Percentiles rank a stretch among this genome's conserved stretches.
Conservation (phyloP, 2,797 vertebrate species). For the Helarctos malayanus region DNA sequence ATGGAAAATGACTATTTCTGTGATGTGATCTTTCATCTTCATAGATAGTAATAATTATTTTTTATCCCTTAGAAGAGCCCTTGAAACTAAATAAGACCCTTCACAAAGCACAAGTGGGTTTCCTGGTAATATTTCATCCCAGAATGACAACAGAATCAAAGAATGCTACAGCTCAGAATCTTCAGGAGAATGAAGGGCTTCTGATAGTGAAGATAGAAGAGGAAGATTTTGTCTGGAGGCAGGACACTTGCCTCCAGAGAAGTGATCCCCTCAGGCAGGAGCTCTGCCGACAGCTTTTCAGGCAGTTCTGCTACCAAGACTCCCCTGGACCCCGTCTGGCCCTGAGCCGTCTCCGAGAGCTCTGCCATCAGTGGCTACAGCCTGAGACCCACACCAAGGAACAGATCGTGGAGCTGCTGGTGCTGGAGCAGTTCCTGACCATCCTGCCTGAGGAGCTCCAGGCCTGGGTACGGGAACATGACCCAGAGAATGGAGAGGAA, state of each 20-base stretch:
- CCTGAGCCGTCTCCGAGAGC: neutral
- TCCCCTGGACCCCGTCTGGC: neutral
- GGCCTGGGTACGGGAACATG: constrained; percentile 51
- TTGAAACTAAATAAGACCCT: constrained; percentile 32
- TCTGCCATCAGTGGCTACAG: neutral
- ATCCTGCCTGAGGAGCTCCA: neutral
- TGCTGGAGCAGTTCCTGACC: neutral
- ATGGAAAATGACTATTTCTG: neutral
- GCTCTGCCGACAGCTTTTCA: constrained; percentile 61
- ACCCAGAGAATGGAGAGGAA: constrained; percentile 53
- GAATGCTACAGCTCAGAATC: neutral
- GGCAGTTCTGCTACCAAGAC: constrained; percentile 70
- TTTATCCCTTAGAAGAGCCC: constrained; percentile 27
- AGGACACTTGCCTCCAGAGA: neutral
- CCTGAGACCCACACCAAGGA: neutral
- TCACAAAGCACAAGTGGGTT: neutral
- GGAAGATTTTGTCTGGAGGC: constrained; percentile 26
- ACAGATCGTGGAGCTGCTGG: neutral
- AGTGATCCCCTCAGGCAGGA: constrained; percentile 26
- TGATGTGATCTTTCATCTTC: constrained; percentile 30
- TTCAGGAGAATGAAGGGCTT: constrained; percentile 1
- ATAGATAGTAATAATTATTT: neutral
- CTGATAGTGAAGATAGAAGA: constrained; percentile 53
- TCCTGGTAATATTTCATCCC: neutral
- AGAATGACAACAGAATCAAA: constrained; percentile 17